Conservation (phyloP, 2,888 invertebrate species). For the Rhabditoides inermis region DNA sequence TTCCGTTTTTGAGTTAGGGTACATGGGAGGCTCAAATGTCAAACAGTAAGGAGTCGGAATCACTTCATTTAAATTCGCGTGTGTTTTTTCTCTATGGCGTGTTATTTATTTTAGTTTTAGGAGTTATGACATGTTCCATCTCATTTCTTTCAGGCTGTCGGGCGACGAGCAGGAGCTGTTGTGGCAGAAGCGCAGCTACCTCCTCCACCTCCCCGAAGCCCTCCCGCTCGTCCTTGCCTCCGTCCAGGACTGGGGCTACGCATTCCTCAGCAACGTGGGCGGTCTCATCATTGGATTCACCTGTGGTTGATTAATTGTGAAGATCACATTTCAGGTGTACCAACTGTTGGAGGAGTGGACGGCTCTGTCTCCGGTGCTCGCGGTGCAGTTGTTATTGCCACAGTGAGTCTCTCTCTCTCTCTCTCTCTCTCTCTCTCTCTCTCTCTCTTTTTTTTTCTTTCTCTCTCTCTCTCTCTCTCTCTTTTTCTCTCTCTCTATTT, state of each 20-base stretch:
- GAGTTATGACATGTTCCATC: background rate
- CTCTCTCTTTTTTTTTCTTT: no score
- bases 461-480: no score
- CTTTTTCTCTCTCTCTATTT: background rate
- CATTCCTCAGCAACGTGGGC: conserved; percentile 12
- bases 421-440: no score
- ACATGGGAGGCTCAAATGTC: no score
- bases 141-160: conserved; percentile 36
- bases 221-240: conserved; percentile 51
- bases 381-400: conserved; percentile 81
- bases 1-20: no score
- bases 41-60: no score
- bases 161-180: conserved; percentile 54
- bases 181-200: conserved; percentile 55
- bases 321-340: conserved; percentile 67
- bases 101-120: background rate
- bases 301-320: background rate
- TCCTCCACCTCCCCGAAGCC: conserved; percentile 49
- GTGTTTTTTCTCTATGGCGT: background rate
- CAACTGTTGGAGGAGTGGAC: conserved; percentile 73
- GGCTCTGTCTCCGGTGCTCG: conserved; percentile 75
- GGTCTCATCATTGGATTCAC: conserved; percentile 8
- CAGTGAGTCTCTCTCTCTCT: conserved; percentile 65
- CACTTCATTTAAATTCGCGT: background rate
- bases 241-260: conserved; percentile 23